Conservation (phyloP, 30 jellyfish, hydroid and myxozoan species). For the Aurelia aurita complex sp. Pacific region DNA sequence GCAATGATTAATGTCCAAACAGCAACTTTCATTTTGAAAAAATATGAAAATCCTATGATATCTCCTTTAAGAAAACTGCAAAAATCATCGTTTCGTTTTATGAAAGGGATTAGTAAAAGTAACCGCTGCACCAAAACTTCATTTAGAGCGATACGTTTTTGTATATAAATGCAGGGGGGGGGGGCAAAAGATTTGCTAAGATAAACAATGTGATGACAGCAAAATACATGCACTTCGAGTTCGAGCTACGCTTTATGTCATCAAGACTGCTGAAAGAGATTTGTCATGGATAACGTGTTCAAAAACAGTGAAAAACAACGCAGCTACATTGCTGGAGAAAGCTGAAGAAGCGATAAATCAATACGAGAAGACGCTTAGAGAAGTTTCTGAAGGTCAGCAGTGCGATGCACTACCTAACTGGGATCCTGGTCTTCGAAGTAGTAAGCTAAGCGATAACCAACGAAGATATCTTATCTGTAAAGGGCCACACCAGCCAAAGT, state of each 20-base stretch:
- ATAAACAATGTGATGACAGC: constrained; percentile 2
- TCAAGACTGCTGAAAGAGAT: background rate
- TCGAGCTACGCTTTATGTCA: background rate
- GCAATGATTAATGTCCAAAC: too few relatives aligned
- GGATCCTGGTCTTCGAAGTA: constrained; percentile 6
- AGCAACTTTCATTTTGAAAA: too few relatives aligned
- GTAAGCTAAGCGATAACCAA: constrained; percentile 16
- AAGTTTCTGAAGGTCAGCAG: constrained; percentile 10
- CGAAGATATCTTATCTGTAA: background rate
- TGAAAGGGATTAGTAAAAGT: background rate
- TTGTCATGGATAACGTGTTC: background rate
- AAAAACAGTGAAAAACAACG: background rate
- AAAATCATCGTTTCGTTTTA: too few relatives aligned
- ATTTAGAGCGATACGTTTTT: background rate
- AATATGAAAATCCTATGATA: background rate
- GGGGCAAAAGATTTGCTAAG: background rate
- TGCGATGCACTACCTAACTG: constrained; percentile 15
- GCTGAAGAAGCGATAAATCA: constrained; percentile 8
- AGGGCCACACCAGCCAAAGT: constrained; percentile 33
- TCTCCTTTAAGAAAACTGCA: too few relatives aligned
- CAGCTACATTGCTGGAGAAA: constrained; percentile 15
- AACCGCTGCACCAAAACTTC: background rate
- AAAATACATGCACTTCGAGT: background rate
- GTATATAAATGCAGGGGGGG: background rate
- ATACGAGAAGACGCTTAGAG: background rate